phyloP scores from a whole-genome alignment of 1,140 invertebrate genomes.

The Heliconius hewitsoni region DNA sequence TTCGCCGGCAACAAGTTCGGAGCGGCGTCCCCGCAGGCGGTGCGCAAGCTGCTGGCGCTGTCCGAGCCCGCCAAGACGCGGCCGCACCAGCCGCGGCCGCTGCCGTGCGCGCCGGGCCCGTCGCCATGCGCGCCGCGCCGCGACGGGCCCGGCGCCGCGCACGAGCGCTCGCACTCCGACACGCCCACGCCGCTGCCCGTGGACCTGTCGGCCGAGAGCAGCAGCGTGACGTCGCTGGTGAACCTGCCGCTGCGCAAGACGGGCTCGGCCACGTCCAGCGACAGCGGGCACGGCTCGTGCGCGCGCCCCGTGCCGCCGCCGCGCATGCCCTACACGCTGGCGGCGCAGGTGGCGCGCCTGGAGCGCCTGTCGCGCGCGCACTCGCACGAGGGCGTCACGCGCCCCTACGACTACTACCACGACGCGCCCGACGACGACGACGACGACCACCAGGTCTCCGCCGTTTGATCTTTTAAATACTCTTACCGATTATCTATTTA shows the following conservation, averaged over 20 bases:
- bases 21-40: slow-evolving; percentile 96
- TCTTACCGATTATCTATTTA: slow-evolving; percentile 75
- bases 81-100: slow-evolving; percentile 90
- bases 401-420: slow-evolving; percentile 86
- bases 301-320: slow-evolving; percentile 82
- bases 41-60: slow-evolving; percentile 94
- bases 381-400: slow-evolving; percentile 91
- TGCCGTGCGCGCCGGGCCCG: slow-evolving; percentile 74
- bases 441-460: slow-evolving; percentile 82
- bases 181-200: slow-evolving; percentile 92
- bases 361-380: slow-evolving; percentile 91
- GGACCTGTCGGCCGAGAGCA: slow-evolving; percentile 95
- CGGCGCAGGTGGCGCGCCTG: slow-evolving; percentile 89
- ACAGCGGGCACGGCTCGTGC: slow-evolving; percentile 91
- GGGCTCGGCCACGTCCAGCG: slow-evolving; percentile 91
- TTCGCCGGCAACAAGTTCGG: slow-evolving; percentile 88
- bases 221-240: slow-evolving; percentile 95
- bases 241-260: slow-evolving; percentile 94
- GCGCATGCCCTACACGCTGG: slow-evolving; percentile 87
- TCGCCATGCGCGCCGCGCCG: slow-evolving; percentile 86
- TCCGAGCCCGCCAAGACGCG: slow-evolving; percentile 93
- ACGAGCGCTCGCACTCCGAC: slow-evolving; percentile 95
- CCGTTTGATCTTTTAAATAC: slow-evolving; percentile 76
- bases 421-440: slow-evolving; percentile 87
- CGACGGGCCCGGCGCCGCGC: slow-evolving; percentile 85